These are phyloP conservation scores for Drosophila mayaguana DNA, from an alignment of 2,888 invertebrate species.

Conservation along the genomic window DNA sequence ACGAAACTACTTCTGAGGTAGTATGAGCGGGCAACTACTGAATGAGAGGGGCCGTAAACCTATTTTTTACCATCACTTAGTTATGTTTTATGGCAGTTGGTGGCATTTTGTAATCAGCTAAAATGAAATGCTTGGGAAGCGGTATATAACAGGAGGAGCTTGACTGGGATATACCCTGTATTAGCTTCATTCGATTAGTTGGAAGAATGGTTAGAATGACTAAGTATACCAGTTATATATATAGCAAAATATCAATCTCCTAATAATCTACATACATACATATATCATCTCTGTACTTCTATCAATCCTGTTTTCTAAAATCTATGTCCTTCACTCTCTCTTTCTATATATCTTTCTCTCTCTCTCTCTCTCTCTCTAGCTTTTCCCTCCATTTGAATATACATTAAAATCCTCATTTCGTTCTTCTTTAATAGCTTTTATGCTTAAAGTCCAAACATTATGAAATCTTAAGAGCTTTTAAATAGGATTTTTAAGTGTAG, in stretches of 20 bases:
- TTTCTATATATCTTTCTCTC: neutral
- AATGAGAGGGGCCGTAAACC: constrained; percentile 27
- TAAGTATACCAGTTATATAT: no score
- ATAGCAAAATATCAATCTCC: neutral
- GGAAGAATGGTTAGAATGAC: no score
- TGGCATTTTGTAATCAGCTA: constrained; percentile 21
- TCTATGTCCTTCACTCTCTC: no score
- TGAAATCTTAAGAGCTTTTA: neutral
- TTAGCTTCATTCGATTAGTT: no score
- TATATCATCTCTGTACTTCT: no score
- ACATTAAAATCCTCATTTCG: no score
- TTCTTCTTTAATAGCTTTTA: neutral
- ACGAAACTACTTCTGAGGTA: constrained; percentile 30
- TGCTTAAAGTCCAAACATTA: neutral
- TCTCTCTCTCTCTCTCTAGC: neutral
- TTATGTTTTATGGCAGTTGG: constrained; percentile 18
- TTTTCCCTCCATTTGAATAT: no score
- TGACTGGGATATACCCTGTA: neutral
- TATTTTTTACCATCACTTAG: constrained; percentile 14
- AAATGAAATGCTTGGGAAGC: constrained; percentile 11
- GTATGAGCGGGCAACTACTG: constrained; percentile 23
- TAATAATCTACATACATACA: neutral
- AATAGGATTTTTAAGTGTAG: no score
- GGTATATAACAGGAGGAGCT: neutral
- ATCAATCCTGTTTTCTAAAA: no score